Conservation (phyloP, 1,140 invertebrate species). For the Scaptomyza graminum region DNA sequence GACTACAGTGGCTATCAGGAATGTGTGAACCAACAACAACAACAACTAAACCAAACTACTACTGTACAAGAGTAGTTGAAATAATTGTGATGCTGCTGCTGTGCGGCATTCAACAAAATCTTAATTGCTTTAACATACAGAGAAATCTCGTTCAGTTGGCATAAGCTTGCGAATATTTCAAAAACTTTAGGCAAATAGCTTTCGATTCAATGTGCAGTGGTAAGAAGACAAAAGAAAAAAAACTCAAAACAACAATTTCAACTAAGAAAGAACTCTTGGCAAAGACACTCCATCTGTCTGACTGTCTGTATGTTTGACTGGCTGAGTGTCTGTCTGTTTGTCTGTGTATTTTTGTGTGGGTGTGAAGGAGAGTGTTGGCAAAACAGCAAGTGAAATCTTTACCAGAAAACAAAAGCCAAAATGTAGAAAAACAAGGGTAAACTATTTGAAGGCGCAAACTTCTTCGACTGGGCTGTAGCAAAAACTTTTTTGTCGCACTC, state of each 20-base stretch:
- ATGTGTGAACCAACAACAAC: not conserved
- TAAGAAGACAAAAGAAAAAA: not conserved
- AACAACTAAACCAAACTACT: not conserved
- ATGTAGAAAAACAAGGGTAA: conserved; percentile 76
- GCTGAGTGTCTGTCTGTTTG: not conserved
- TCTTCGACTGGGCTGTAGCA: conserved; percentile 33
- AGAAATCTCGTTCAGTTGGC: not conserved
- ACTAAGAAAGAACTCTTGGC: conserved; percentile 46
- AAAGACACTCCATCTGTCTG: conserved; percentile 21
- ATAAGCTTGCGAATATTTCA: not conserved
- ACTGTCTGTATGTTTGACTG: conserved; percentile 1
- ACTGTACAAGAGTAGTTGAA: too few relatives aligned
- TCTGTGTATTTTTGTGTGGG: too few relatives aligned
- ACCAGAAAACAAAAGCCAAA: conserved; percentile 81
- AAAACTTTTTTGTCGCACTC: conserved; percentile 72
- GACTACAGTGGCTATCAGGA: conserved; percentile 26
- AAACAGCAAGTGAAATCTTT: conserved; percentile 73
- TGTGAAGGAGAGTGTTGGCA: conserved; percentile 12
- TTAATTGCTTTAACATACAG: not conserved
- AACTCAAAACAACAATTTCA: conserved; percentile 70
- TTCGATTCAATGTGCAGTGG: conserved; percentile 16
- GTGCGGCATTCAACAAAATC: not conserved
- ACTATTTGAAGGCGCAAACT: conserved; percentile 74
- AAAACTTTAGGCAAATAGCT: conserved; percentile 4
- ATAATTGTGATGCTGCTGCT: not conserved